Conservation (phyloP, 2,888 invertebrate genomes). For the Athripsodes cinereus region DNA sequence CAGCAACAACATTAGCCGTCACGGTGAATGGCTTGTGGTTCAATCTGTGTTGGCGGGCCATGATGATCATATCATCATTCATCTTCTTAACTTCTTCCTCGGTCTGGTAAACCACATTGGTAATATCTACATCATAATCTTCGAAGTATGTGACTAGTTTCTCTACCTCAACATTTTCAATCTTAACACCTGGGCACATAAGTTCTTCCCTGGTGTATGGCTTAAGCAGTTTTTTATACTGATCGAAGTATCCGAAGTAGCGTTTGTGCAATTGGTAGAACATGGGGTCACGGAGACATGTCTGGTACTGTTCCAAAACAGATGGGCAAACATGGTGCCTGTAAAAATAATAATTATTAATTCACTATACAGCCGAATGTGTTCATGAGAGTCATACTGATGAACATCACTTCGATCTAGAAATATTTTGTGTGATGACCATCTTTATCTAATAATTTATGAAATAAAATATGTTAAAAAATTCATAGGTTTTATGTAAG, state of each 20-base stretch:
- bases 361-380: no score
- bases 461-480: no score
- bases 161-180: constrained; percentile 58
- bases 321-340: constrained; percentile 51
- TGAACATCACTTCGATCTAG: no score
- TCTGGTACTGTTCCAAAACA: constrained; percentile 58
- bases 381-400: no score
- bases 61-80: constrained; percentile 42
- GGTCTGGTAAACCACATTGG: constrained; percentile 45
- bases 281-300: constrained; percentile 60
- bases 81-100: constrained; percentile 40
- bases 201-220: constrained; percentile 58
- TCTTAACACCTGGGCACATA: constrained; percentile 52
- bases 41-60: constrained; percentile 59
- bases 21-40: constrained; percentile 66
- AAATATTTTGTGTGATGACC: no score
- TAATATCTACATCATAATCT: constrained; percentile 55
- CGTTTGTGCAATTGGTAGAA: constrained; percentile 59
- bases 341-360: neutral
- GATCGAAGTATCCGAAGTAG: constrained; percentile 48
- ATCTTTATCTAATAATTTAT: no score
- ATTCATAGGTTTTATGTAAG: no score
- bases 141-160: constrained; percentile 66
- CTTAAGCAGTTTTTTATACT: constrained; percentile 53
- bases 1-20: constrained; percentile 53